Conservation (phyloP, 2,113 vertebrate genomes). For the Athene cunicularia region DNA sequence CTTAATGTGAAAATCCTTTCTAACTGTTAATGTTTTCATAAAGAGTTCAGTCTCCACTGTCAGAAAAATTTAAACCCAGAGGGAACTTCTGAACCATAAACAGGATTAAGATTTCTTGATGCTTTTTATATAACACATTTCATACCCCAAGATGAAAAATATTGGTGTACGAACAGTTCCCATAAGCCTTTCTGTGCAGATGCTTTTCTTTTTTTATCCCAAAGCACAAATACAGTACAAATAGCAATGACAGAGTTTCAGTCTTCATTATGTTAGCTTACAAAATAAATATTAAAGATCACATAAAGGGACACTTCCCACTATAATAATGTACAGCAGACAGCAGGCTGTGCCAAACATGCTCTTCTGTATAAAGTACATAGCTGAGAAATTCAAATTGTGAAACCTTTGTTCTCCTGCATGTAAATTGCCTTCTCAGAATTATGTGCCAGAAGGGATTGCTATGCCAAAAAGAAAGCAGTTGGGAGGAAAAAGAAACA, state of each 20-base stretch:
- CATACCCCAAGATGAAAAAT: slow-evolving; percentile 25
- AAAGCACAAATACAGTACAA: slow-evolving; percentile 48
- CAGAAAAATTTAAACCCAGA: slow-evolving; percentile 13
- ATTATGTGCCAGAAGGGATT: neutral
- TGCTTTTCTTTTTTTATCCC: slow-evolving; percentile 22
- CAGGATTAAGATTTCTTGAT: slow-evolving; percentile 53
- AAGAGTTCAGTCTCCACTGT: neutral
- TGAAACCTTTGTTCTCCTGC: neutral
- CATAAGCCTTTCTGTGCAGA: slow-evolving; percentile 30
- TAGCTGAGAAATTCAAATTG: neutral
- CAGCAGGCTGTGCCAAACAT: neutral
- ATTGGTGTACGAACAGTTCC: neutral
- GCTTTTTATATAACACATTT: slow-evolving; percentile 4
- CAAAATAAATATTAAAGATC: slow-evolving; percentile 49
- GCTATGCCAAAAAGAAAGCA: neutral
- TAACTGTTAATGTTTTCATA: slow-evolving; percentile 27
- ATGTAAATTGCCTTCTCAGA: slow-evolving; percentile 16
- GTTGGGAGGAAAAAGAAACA: neutral
- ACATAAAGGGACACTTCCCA: slow-evolving; percentile 5
- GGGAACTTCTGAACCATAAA: slow-evolving; percentile 48
- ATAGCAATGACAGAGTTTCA: slow-evolving; percentile 35
- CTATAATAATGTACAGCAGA: slow-evolving; percentile 5
- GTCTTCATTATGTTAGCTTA: slow-evolving; percentile 12
- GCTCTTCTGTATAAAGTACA: neutral
- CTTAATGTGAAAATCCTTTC: slow-evolving; percentile 14